A percentile compares a stretch with the other conserved stretches of the same genome.
Conservation (phyloP, 2,888 invertebrate genomes). For the Pollenia angustigena region DNA sequence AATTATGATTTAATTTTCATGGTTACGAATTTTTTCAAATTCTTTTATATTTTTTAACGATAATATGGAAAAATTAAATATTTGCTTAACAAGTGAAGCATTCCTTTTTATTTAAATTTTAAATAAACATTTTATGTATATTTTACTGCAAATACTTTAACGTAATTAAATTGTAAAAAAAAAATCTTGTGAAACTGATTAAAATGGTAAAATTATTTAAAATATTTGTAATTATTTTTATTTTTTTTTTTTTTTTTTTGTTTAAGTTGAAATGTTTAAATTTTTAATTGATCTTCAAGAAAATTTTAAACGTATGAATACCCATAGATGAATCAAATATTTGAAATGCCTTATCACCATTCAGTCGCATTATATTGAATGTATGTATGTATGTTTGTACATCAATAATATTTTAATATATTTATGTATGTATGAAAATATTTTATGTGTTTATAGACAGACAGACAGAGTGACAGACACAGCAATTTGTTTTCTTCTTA, state of each 20-base stretch:
- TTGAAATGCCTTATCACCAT: slow-evolving; percentile 57
- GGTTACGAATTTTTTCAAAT: too few relatives aligned
- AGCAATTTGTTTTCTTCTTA: slow-evolving; percentile 53
- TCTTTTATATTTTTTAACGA: too few relatives aligned
- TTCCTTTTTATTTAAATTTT: too few relatives aligned
- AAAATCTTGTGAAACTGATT: slow-evolving; percentile 31
- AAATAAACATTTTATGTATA: too few relatives aligned
- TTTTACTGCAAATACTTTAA: background rate
- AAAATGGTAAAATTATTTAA: slow-evolving; percentile 11
- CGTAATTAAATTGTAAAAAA: slow-evolving; percentile 42
- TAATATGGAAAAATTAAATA: too few relatives aligned
- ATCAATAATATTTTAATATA: slow-evolving; percentile 31
- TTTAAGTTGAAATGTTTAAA: background rate
- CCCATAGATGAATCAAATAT: slow-evolving; percentile 25
- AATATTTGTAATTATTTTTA: slow-evolving; percentile 21
- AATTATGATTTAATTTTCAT: too few relatives aligned
- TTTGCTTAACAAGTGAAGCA: too few relatives aligned
- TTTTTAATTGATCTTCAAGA: slow-evolving; percentile 48
- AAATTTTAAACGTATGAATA: slow-evolving; percentile 34
- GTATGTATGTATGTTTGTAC: background rate
- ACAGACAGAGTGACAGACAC: slow-evolving; percentile 34
- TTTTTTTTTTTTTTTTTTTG: background rate
- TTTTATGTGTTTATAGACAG: background rate
- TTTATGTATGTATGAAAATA: slow-evolving; percentile 12
- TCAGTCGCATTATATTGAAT: background rate